Percentiles rank a stretch among this genome's conserved stretches.
These are phyloP conservation scores for Bergia sp. DNA, from an alignment of 92 coral and sea anemone species.

Conservation along the genomic window DNA sequence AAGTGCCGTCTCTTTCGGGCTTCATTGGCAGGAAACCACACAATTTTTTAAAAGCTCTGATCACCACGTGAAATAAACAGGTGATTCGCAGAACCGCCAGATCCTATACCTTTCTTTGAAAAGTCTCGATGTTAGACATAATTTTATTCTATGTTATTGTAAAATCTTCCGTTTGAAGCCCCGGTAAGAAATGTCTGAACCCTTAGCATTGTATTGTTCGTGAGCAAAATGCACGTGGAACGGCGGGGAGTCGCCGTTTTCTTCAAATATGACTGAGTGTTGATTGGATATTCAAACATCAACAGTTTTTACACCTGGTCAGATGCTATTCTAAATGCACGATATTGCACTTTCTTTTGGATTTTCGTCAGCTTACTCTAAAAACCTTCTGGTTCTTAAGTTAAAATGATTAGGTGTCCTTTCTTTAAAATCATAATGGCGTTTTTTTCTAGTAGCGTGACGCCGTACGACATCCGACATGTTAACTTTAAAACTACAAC, in stretches of 20 bases:
- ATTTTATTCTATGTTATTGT: not conserved
- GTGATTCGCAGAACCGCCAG: not conserved
- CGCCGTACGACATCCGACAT: not conserved
- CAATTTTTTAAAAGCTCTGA: constrained; percentile 27
- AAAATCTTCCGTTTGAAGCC: constrained; percentile 31
- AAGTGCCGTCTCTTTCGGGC: not conserved
- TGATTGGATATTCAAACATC: constrained; percentile 15
- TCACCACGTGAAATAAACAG: constrained; percentile 12
- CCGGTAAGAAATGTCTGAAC: not conserved
- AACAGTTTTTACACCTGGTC: constrained; percentile 22
- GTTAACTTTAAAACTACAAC: not conserved
- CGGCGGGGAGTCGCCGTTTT: constrained; percentile 22
- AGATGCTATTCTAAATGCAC: constrained; percentile 13
- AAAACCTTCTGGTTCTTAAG: not conserved
- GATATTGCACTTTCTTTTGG: not conserved
- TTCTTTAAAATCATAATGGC: not conserved
- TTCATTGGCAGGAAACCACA: constrained; percentile 41
- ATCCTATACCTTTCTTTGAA: not conserved
- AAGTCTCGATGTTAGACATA: not conserved
- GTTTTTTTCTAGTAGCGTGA: not conserved
- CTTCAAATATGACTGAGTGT: constrained; percentile 28
- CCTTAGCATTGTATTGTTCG: constrained; percentile 19
- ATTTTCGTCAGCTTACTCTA: not conserved
- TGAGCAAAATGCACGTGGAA: not conserved
- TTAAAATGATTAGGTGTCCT: not conserved